Percentiles rank a stretch among this genome's conserved stretches.
Conservation (phyloP, 1,140 invertebrate species). For the Neocloeon triangulifer region DNA sequence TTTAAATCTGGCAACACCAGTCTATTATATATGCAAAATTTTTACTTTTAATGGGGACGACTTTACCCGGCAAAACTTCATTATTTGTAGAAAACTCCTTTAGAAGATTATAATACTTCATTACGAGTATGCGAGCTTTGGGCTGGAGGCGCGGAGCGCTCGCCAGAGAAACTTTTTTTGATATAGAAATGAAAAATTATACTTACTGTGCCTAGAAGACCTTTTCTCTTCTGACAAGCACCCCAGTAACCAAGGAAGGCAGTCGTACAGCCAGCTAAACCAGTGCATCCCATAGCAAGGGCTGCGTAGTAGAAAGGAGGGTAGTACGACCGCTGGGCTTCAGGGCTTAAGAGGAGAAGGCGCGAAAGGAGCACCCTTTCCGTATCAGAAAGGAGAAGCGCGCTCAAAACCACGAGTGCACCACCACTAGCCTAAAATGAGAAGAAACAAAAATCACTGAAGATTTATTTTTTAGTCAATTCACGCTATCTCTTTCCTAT, state of each 20-base stretch:
- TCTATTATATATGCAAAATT: no score
- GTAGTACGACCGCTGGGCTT: conserved; percentile 23
- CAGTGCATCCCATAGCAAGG: conserved; percentile 33
- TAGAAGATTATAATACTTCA: no score
- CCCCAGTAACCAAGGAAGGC: conserved; percentile 56
- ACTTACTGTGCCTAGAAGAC: conserved; percentile 40
- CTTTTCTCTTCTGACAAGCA: conserved; percentile 44
- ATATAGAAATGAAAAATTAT: conserved; percentile 5
- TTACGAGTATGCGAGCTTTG: no score
- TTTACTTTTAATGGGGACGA: no score
- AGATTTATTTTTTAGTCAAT: no score
- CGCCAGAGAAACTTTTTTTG: conserved; percentile 3
- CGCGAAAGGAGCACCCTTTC: conserved; percentile 41
- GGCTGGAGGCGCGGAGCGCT: no score
- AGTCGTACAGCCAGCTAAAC: conserved; percentile 34
- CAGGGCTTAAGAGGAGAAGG: conserved; percentile 28
- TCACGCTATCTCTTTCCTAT: no score
- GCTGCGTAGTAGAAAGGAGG: conserved; percentile 42
- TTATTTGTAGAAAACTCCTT: no score
- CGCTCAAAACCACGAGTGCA: conserved; percentile 38
- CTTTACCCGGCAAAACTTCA: no score
- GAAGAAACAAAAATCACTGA: no score
- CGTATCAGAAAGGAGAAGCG: conserved; percentile 39
- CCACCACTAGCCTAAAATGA: conserved; percentile 53
- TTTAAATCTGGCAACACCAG: no score